Evolutionary conservation across 2,797 vertebrate genomes (phyloP).

Genomic region (Phylloscopus collybita): DNA sequence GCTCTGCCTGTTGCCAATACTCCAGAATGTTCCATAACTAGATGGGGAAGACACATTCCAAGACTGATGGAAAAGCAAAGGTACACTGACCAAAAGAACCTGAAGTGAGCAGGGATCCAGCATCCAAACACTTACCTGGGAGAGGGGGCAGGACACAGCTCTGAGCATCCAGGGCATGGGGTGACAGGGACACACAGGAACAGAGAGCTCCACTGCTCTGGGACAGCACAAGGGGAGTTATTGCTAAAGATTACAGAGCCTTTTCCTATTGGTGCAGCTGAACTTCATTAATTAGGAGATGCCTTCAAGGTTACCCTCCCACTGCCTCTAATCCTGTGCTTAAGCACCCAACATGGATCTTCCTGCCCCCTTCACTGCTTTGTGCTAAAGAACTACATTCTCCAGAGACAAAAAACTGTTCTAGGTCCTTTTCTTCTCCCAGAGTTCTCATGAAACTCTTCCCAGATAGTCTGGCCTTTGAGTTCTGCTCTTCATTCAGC

Average conservation of each 20-base stretch:
- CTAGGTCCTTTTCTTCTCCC: not conserved
- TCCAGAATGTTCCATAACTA: not conserved
- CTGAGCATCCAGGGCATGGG: not conserved
- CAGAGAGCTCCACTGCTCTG: not conserved
- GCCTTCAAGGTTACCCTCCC: not conserved
- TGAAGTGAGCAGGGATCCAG: not conserved
- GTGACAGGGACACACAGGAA: fast-evolving
- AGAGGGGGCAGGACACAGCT: not conserved
- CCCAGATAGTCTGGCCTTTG: not conserved
- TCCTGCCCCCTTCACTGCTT: not conserved
- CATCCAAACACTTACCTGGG: not conserved
- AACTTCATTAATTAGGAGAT: not conserved
- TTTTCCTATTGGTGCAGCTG: not conserved
- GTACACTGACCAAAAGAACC: not conserved
- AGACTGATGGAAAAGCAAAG: not conserved
- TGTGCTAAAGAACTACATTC: not conserved
- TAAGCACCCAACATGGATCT: fast-evolving
- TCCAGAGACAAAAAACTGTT: not conserved
- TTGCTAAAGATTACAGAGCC: not conserved
- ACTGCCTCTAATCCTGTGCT: not conserved
- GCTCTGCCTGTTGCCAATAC: not conserved
- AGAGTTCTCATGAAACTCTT: not conserved
- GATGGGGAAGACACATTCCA: not conserved
- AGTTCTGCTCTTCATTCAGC: not conserved
- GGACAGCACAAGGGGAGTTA: not conserved